These are phyloP conservation scores for Eupristina koningsbergeri DNA, from an alignment of 1,140 invertebrate species.

Conservation along the genomic window DNA sequence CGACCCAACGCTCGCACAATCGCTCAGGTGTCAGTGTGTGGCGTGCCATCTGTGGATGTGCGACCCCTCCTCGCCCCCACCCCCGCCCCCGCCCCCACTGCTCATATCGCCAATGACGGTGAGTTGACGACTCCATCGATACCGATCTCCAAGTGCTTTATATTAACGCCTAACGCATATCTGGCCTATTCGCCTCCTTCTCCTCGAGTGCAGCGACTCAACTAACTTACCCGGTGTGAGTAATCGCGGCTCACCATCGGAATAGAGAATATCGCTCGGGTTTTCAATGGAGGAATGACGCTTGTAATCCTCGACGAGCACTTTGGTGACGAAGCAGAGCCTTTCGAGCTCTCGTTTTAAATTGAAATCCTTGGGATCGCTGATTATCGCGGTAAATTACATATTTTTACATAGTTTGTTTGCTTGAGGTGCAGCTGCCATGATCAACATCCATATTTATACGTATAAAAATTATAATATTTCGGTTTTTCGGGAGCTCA, in stretches of 20 bases:
- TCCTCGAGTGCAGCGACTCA: neutral
- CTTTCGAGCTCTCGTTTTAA: neutral
- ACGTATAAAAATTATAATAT: too few species aligned
- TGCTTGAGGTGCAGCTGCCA: too few species aligned
- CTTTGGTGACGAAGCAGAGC: neutral
- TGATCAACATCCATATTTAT: too few species aligned
- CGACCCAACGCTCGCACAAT: neutral
- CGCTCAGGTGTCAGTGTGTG: constrained; percentile 10
- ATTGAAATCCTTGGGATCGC: neutral
- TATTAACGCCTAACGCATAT: neutral
- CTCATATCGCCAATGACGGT: neutral
- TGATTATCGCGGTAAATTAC: neutral
- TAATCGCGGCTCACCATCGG: neutral
- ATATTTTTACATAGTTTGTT: too few species aligned
- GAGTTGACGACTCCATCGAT: too few species aligned
- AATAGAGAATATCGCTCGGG: neutral
- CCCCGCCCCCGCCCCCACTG: too few species aligned
- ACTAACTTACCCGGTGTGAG: neutral
- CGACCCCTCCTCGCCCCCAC: too few species aligned
- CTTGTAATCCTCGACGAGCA: too few species aligned
- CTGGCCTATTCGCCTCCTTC: neutral
- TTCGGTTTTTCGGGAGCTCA: too few species aligned
- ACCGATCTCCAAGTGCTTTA: too few species aligned
- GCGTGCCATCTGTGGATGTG: too few species aligned
- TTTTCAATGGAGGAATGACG: neutral